Percentiles rank a stretch among this genome's conserved stretches.
Conservation (phyloP, 2,797 vertebrate species). For the Distichodus sexfasciatus region DNA sequence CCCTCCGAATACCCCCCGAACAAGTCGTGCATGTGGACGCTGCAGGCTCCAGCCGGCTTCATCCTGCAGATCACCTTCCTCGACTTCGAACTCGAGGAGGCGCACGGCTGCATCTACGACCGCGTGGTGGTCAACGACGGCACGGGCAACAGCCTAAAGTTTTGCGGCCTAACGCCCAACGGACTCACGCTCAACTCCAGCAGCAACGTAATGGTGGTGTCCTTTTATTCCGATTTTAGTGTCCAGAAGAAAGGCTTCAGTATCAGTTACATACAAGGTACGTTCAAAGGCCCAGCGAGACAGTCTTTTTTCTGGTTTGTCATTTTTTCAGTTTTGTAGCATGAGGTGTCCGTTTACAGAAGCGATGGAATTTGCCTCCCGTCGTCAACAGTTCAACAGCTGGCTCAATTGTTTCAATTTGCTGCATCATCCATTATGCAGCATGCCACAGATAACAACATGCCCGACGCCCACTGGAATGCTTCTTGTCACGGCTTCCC, state of each 20-base stretch:
- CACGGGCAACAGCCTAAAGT: conserved; percentile 70
- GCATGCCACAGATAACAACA: background rate
- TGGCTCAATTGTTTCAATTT: background rate
- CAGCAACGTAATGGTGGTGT: conserved; percentile 86
- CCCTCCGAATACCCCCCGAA: conserved; percentile 85
- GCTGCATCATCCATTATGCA: background rate
- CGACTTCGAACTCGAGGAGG: conserved; percentile 96
- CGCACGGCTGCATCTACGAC: conserved; percentile 91
- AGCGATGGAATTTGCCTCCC: background rate
- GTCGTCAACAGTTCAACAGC: background rate
- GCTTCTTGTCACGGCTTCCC: conserved; percentile 2
- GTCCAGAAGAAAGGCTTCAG: conserved; percentile 95
- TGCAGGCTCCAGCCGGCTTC: conserved; percentile 87
- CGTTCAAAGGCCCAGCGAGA: conserved; percentile 56
- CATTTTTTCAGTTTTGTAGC: background rate
- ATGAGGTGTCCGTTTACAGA: background rate
- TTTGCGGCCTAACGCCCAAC: conserved; percentile 90
- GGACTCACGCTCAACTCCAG: conserved; percentile 93
- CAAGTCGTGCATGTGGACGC: conserved; percentile 82
- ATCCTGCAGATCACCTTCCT: conserved; percentile 90
- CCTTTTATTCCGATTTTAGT: conserved; percentile 92
- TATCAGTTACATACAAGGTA: conserved; percentile 90
- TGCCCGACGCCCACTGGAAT: background rate
- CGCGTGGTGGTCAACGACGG: conserved; percentile 81
- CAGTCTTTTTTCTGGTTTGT: background rate